phyloP scores from a whole-genome alignment of 2,888 invertebrate genomes.

The Nephrotoma flavescens region DNA sequence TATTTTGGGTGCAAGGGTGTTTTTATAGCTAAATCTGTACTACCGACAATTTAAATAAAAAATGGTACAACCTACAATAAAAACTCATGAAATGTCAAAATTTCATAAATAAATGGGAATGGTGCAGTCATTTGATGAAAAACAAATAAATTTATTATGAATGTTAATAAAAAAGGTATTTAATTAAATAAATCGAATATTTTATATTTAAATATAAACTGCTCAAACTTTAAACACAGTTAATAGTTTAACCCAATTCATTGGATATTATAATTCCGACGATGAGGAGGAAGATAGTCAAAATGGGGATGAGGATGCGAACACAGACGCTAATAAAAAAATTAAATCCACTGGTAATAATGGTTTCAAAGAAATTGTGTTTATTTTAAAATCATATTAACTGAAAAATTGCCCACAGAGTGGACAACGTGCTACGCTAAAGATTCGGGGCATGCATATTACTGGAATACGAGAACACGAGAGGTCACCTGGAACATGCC shows the following conservation, averaged over 20 bases:
- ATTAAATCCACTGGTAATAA: background rate
- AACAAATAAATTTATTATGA: background rate
- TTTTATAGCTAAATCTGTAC: background rate
- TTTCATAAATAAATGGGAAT: background rate
- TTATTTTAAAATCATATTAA: background rate
- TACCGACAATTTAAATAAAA: background rate
- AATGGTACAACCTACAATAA: background rate
- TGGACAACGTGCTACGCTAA: slow-evolving; percentile 50
- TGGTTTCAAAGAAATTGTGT: background rate
- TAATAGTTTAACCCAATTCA: slow-evolving; percentile 6
- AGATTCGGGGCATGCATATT: slow-evolving; percentile 44
- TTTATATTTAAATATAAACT: background rate
- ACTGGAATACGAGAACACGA: slow-evolving; percentile 47
- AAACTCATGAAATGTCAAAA: background rate
- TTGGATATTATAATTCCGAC: slow-evolving; percentile 13
- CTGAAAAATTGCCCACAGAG: slow-evolving; percentile 18
- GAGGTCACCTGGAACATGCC: slow-evolving; percentile 51
- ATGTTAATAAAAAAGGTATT: background rate
- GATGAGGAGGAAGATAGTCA: slow-evolving; percentile 11
- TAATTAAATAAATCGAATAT: background rate
- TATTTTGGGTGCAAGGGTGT: no score
- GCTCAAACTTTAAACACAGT: background rate
- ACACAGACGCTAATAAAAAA: background rate
- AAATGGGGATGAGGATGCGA: background rate
- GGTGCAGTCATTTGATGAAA: background rate